Base-by-base conservation (phyloP, 2,113 vertebrate species). In the Planiliza haematocheilus region DNA sequence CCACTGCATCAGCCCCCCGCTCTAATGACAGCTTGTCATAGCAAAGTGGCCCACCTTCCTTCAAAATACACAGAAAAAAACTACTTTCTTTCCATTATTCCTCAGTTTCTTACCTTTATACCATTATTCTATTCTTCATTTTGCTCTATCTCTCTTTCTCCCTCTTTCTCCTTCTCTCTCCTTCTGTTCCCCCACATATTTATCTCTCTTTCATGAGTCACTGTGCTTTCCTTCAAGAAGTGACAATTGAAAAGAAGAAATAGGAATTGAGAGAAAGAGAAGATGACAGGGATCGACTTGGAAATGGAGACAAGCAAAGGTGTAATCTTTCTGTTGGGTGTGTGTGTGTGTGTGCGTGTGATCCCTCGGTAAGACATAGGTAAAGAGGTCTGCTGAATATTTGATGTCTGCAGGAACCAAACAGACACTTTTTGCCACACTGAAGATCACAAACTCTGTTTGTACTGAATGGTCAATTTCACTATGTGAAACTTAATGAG, bases 1-100 rank as follows among this genome's bases (percentile, higher is more conserved):
- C 93, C 94, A 95, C 92, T 92, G 94, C 95, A 96, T 96, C 96
- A 96, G 94, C 91, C 94, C 94, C 93, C 95, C 91, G 89, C 93
- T 93, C 85, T 97, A 97, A 99, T 98, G 96, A 96, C 96, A 97
- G 95, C 96, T 96, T 97, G 96, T 97, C 96, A 95, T 67, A 73
- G 60, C 24, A 82, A 70, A 78, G 80, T 82, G 81, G 65, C 81
- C 79, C 79, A 84, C 66, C 68, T 81, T 76, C 73, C 42, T 75
- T 81, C 64, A 67, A 69, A 64, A 68, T 66, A 67, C 76, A 62
- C 21, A 49, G 30, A 48, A 62, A 79, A 68, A 84, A 65, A 8
- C 7, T 49, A 57, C 24, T 59, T 18, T 49, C 34, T 34, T 24
- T 45, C 93, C 93, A 93, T 94, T 95, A 93, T 91, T 42, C 92